phyloP scores from a whole-genome alignment of 2,888 invertebrate species.

The Platypus cylindrus region DNA sequence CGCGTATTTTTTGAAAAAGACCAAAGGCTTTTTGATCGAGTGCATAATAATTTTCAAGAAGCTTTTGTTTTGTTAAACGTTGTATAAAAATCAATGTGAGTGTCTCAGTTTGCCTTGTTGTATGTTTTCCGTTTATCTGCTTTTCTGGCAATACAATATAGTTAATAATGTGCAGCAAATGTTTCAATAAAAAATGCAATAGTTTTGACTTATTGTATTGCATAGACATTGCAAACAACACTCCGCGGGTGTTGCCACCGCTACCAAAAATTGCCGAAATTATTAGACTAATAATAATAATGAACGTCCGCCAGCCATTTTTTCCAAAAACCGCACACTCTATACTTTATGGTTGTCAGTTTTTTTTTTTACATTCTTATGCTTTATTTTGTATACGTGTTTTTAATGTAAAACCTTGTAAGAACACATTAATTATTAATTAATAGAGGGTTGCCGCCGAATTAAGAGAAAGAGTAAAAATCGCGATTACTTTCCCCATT shows the following conservation, averaged over 20 bases:
- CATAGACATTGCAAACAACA: constrained; percentile 13
- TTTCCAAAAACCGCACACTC: constrained; percentile 16
- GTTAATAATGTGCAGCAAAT: not conserved
- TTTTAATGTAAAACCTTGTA: constrained; percentile 10
- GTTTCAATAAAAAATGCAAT: not conserved
- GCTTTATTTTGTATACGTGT: constrained; percentile 16
- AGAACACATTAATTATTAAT: too few species aligned
- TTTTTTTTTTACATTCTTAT: too few species aligned
- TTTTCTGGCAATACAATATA: constrained; percentile 1
- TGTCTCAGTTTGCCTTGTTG: constrained; percentile 13
- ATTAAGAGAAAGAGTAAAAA: too few species aligned
- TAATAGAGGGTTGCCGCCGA: constrained; percentile 11
- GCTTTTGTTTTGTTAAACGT: too few species aligned
- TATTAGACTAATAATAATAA: too few species aligned
- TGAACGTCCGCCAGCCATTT: constrained; percentile 16
- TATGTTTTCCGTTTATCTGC: constrained; percentile 6
- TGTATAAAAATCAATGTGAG: constrained; percentile 10
- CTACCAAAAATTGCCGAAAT: constrained; percentile 10
- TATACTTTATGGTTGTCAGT: constrained; percentile 16
- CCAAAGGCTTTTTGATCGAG: not conserved
- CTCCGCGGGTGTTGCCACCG: constrained; percentile 18
- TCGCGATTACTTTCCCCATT: too few species aligned
- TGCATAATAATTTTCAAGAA: not conserved
- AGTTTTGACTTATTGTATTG: constrained; percentile 1
- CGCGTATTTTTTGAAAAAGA: too few species aligned